Evolutionary conservation across 2,113 vertebrate species (phyloP).

Genomic region (Lophotis ruficrista): DNA sequence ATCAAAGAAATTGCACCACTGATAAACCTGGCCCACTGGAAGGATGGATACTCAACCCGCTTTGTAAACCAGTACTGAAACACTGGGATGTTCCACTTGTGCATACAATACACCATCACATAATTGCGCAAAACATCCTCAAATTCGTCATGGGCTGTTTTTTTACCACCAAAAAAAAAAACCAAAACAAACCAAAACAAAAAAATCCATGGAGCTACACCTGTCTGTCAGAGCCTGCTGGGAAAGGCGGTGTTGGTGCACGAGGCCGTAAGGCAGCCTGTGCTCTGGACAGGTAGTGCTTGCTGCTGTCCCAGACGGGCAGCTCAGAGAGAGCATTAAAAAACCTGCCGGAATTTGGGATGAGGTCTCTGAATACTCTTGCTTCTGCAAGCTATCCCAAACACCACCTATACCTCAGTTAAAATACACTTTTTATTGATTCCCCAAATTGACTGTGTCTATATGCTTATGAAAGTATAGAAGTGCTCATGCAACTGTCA

Average conservation of each 20-base stretch:
- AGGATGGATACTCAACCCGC: neutral
- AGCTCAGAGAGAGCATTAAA: neutral
- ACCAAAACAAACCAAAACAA: too few species aligned
- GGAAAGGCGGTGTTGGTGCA: too few species aligned
- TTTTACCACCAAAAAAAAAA: neutral
- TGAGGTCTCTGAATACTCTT: too few species aligned
- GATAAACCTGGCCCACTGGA: neutral
- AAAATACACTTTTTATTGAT: neutral
- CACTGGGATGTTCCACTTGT: neutral
- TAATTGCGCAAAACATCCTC: neutral
- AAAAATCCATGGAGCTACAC: neutral
- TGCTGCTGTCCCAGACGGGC: neutral
- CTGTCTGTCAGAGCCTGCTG: neutral
- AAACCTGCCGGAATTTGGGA: neutral
- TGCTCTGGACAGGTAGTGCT: neutral
- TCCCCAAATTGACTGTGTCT: accelerated
- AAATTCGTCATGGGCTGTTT: neutral
- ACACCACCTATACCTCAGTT: accelerated
- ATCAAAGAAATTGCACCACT: neutral
- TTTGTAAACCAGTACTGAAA: neutral
- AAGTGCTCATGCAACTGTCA: neutral
- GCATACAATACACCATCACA: accelerated
- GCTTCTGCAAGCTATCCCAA: neutral
- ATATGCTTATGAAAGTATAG: accelerated
- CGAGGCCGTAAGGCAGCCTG: too few species aligned